Evolutionary conservation across 2,797 vertebrate genomes (phyloP).

Genomic region (Bovichtus diacanthus): DNA sequence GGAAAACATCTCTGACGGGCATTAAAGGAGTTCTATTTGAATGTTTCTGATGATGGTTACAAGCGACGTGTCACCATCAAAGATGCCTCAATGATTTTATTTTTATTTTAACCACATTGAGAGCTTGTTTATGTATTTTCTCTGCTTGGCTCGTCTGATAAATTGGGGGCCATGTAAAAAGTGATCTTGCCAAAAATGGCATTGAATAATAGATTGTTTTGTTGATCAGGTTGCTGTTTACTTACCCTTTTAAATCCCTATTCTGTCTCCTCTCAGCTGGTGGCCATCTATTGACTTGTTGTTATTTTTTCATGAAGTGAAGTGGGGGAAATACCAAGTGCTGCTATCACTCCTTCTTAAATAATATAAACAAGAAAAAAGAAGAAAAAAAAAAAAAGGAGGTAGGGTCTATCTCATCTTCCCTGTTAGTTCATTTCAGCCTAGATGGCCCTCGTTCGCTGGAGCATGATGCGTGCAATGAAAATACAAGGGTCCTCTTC

Average conservation of each 20-base stretch:
- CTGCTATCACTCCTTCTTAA: constrained; percentile 88
- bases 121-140: constrained; percentile 59
- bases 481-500: constrained; percentile 75
- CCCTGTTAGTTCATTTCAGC: constrained; percentile 95
- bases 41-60: constrained; percentile 40
- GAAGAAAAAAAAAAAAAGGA: constrained; percentile 49
- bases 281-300: constrained; percentile 90
- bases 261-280: constrained; percentile 92
- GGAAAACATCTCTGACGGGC: constrained; percentile 22
- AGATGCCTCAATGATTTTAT: constrained; percentile 32
- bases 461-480: constrained; percentile 87
- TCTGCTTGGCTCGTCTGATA: constrained; percentile 72
- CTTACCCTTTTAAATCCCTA: constrained; percentile 94
- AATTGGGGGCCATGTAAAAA: constrained; percentile 88
- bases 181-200: constrained; percentile 90
- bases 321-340: constrained; percentile 89
- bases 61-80: constrained; percentile 50
- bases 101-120: constrained; percentile 2
- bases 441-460: constrained; percentile 87
- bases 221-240: constrained; percentile 93
- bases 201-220: constrained; percentile 94
- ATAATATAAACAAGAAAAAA: constrained; percentile 83
- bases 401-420: constrained; percentile 86
- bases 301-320: constrained; percentile 96
- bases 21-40: constrained; percentile 40